Evolutionary conservation across 2,888 invertebrate genomes (phyloP), one percentile per base, ranked within the genome.

Genomic region (Cerastis rubricosa): DNA sequence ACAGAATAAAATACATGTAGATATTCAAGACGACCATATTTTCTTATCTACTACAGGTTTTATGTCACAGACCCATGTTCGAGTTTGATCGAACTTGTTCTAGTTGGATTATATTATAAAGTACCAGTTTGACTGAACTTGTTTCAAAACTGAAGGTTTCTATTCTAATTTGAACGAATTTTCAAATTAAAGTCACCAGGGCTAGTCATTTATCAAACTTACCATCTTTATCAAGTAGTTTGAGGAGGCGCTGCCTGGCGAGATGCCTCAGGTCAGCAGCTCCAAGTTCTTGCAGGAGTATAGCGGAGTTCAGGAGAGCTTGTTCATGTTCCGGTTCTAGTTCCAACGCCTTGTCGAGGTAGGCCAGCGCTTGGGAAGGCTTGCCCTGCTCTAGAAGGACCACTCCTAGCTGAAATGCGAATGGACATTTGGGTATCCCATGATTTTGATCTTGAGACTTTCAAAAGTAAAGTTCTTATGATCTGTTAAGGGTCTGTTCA

Each of bases 281-380:
- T 0, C 99, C 99, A 75, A 98, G 96, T 94, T 99, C 99, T 96
- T 99, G 99, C 85, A 99, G 97, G 71, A 99, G 96, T 90, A 99
- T 99, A 49, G 99, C 99, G 0, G 99, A 99, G 95, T 99, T 99
- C 71, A 99, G 97, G 79, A 99, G 96, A 1, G 99, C 99, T 94
- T 99, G 99, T 92, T 99, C 98, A 92, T 99, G 99, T 87, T 99
- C 99, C 0, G 99, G 99, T 94, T 99, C 98, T 89, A 99, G 97
- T 92, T 98, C 98, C 70, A 99, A 95, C 0, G 99, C 99, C 94
- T 99, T 99, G 94, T 99, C 99, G 89, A 99, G 97, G 94, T 99
- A 99, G 0, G 98, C 98, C 74, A 99, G 96, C 0, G 99, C 99
- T 94, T 99, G 98, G 0, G 98, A 98, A 0, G 98, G 98, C 93